A percentile compares a stretch with the other conserved stretches of the same genome.
These are phyloP conservation scores for Clistopyga incitator DNA, from an alignment of 2,888 invertebrate species.

Conservation along the genomic window DNA sequence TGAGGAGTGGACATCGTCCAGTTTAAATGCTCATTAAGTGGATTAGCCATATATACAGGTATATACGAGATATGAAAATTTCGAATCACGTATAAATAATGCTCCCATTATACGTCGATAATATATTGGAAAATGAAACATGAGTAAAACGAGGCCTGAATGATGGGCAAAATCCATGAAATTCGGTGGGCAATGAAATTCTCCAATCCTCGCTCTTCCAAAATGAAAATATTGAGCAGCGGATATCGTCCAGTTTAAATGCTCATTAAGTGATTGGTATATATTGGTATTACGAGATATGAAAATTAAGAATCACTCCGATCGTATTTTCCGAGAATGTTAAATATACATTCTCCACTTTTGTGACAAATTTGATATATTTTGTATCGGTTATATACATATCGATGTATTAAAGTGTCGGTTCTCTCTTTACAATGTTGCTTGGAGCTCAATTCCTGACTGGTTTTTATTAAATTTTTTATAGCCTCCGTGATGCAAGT, in stretches of 20 bases:
- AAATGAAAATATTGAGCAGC: not conserved
- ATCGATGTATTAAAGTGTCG: too few relatives aligned
- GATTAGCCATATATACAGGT: not conserved
- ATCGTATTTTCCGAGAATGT: not conserved
- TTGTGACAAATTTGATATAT: not conserved
- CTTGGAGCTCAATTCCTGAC: not conserved
- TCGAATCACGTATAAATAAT: constrained; percentile 1
- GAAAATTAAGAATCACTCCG: not conserved
- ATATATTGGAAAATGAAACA: constrained; percentile 10
- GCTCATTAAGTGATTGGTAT: not conserved
- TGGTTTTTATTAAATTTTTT: not conserved
- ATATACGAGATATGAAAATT: not conserved
- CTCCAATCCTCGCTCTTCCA: not conserved
- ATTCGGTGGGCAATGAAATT: not conserved
- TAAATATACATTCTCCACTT: not conserved
- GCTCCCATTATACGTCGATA: constrained; percentile 8
- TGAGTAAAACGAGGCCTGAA: not conserved
- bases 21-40: constrained; percentile 1
- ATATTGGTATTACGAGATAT: not conserved
- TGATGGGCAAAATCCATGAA: not conserved
- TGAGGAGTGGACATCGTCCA: not conserved
- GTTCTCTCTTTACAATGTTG: not conserved
- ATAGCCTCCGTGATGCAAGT: not conserved
- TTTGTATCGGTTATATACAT: too few relatives aligned
- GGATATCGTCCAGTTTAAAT: not conserved